Percentiles rank a stretch among this genome's conserved stretches.
These are phyloP conservation scores for Dastarcus helophoroides DNA, from an alignment of 2,888 invertebrate species.

Conservation along the genomic window DNA sequence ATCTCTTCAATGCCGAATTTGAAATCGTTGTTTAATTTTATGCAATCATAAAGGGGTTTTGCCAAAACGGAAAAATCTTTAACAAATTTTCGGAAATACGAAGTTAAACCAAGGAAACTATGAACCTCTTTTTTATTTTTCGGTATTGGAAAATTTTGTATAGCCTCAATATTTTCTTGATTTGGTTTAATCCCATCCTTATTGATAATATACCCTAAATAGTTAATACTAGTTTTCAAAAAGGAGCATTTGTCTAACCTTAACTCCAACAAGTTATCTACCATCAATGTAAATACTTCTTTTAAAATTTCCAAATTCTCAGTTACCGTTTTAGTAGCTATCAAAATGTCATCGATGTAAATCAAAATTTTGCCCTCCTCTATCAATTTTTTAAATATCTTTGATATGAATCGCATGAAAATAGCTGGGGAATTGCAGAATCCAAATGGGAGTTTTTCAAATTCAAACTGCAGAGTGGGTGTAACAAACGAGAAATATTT, in stretches of 20 bases:
- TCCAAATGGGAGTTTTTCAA: slow-evolving; percentile 18
- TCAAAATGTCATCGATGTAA: slow-evolving; percentile 12
- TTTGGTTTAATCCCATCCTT: slow-evolving; percentile 13
- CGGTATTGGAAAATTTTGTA: slow-evolving; percentile 18
- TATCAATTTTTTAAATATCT: slow-evolving; percentile 11
- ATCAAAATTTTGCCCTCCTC: slow-evolving; percentile 6
- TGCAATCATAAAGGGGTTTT: slow-evolving; percentile 16
- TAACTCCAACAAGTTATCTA: slow-evolving; percentile 5
- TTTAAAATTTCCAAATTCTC: slow-evolving; percentile 9
- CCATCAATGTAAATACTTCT: slow-evolving; percentile 7
- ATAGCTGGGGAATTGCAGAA: slow-evolving; percentile 17
- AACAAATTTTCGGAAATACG: slow-evolving; percentile 23
- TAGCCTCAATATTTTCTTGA: slow-evolving; percentile 10
- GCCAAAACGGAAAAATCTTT: slow-evolving; percentile 16
- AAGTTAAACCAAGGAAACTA: slow-evolving; percentile 21
- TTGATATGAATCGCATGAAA: slow-evolving; percentile 14
- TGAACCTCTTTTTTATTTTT: slow-evolving; percentile 15
- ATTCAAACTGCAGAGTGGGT: slow-evolving; percentile 17
- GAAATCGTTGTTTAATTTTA: slow-evolving; percentile 18
- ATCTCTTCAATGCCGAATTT: slow-evolving; percentile 17
- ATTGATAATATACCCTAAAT: slow-evolving; percentile 21
- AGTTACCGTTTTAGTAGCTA: slow-evolving; percentile 9
- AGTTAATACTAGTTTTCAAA: slow-evolving; percentile 12
- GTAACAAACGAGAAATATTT: slow-evolving; percentile 18
- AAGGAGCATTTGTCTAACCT: slow-evolving; percentile 18